Percentiles rank a stretch among this genome's conserved stretches.
Conservation (phyloP, 2,888 invertebrate species). For the Clistopyga incitator region DNA sequence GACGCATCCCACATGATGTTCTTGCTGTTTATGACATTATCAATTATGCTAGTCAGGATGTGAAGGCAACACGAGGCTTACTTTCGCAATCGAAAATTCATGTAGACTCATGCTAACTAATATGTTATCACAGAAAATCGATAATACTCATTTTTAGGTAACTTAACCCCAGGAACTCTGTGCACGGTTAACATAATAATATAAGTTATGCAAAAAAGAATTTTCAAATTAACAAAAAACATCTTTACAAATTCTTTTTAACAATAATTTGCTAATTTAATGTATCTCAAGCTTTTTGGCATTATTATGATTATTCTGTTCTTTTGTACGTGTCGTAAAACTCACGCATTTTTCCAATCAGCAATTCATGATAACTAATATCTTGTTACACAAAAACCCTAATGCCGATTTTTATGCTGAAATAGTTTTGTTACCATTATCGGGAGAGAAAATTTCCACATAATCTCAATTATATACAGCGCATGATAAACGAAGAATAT, state of each 20-base stretch:
- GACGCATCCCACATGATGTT: slow-evolving; percentile 42
- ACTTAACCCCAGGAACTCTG: slow-evolving; percentile 26
- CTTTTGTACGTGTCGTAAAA: too few species aligned
- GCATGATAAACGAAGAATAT: slow-evolving; percentile 16
- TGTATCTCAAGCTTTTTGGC: too few species aligned
- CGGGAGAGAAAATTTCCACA: slow-evolving; percentile 54
- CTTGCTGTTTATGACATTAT: slow-evolving; percentile 23
- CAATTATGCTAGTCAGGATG: slow-evolving; percentile 23
- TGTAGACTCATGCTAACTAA: slow-evolving; percentile 74
- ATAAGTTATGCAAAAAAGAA: too few species aligned
- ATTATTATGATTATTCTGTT: too few species aligned
- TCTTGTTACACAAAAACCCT: slow-evolving; percentile 6
- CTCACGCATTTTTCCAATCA: too few species aligned
- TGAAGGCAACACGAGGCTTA: slow-evolving; percentile 65
- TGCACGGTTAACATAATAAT: neutral
- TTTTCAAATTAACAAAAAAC: too few species aligned
- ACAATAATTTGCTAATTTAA: too few species aligned
- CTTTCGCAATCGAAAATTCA: slow-evolving; percentile 79
- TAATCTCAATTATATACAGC: slow-evolving; percentile 24
- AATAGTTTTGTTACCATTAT: slow-evolving; percentile 47
- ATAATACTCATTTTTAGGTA: slow-evolving; percentile 35
- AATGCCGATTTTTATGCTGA: slow-evolving; percentile 12
- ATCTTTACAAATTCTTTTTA: too few species aligned
- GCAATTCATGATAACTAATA: too few species aligned
- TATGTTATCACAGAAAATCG: slow-evolving; percentile 61